Evolutionary conservation across 2,888 invertebrate genomes (phyloP), one percentile per base, ranked within the genome.

Genomic region (Agriopis marginaria): DNA sequence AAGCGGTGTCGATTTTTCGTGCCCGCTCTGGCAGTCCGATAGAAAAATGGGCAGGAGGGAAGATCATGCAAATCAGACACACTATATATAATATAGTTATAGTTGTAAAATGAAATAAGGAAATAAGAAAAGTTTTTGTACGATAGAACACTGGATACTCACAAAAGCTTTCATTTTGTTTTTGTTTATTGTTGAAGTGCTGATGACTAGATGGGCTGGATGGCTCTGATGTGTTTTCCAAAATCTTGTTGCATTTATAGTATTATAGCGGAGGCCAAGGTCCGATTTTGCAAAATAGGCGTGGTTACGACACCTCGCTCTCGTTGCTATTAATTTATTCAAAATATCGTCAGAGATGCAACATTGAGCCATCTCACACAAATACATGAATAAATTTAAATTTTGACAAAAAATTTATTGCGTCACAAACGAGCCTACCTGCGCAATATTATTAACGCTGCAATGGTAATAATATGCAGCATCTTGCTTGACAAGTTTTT

Each of bases 211-310:
- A 53, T 53, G 51, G 42, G 12, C 32, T 53, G n/a, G n/a, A 10
- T 44, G n/a, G 9, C n/a, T 51, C 45, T 62, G 62, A 53, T 62
- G 23, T 8, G 23, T 51, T 62, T 62, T 53, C 53, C 10, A 62
- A 62, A 53, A 62, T n/a, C 23, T 10, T 53, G 44, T 62, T 62
- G 62, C 51, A 51, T 62, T 51, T 62, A 62, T 62, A 62, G 40
- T 10, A 23, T 53, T 9, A 45, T 17, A 44, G 10, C n/a, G 7
- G 58, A 8, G 17, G n/a, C 44, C 62, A 62, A 53, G 62, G 53
- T 23, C 12, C 44, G 32, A 32, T n/a, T 62, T 62, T 53, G 62
- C 62, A 62, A 62, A 62, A 62, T 53, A 62, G 62, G 62, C 62
- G 62, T 42, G 62, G 50, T 62, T 62, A 23, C 62, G 23, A 62